phyloP scores from a whole-genome alignment of 2,888 invertebrate genomes.

The Cephalotes varians region DNA sequence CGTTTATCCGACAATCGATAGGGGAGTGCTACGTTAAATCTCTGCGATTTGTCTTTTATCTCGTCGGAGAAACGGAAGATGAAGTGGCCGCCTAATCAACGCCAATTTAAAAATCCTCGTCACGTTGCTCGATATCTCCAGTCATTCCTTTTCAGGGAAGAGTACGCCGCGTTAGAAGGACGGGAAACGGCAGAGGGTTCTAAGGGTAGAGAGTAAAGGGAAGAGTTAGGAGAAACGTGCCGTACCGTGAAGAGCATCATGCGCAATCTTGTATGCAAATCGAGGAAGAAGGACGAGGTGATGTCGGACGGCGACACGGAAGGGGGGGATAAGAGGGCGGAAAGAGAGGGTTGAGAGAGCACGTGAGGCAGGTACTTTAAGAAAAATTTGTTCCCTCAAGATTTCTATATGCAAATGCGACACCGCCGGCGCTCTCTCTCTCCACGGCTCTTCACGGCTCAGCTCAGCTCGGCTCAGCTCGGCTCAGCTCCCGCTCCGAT shows the following conservation, averaged over 20 bases:
- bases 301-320: neutral
- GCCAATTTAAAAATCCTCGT: constrained; percentile 73
- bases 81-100: constrained; percentile 52
- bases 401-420: constrained; percentile 76
- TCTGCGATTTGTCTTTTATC: constrained; percentile 56
- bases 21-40: neutral
- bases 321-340: neutral
- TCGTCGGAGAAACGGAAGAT: constrained; percentile 8
- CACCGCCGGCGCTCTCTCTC: constrained; percentile 47
- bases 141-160: constrained; percentile 57
- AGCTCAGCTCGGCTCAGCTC: constrained; percentile 10
- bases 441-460: constrained; percentile 41
- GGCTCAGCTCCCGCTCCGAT: constrained; percentile 42
- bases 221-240: constrained; percentile 65
- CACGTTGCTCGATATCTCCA: constrained; percentile 78
- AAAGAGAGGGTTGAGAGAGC: constrained; percentile 2
- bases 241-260: constrained; percentile 71
- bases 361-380: constrained; percentile 51
- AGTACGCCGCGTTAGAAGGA: constrained; percentile 44
- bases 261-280: constrained; percentile 76
- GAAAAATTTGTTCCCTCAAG: constrained; percentile 76
- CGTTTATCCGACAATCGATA: constrained; percentile 16
- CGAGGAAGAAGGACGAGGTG: constrained; percentile 50
- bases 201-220: constrained; percentile 1
- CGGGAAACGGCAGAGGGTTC: constrained; percentile 49